Evolutionary conservation across 2,113 vertebrate genomes (phyloP).

Genomic region (Carassius auratus): DNA sequence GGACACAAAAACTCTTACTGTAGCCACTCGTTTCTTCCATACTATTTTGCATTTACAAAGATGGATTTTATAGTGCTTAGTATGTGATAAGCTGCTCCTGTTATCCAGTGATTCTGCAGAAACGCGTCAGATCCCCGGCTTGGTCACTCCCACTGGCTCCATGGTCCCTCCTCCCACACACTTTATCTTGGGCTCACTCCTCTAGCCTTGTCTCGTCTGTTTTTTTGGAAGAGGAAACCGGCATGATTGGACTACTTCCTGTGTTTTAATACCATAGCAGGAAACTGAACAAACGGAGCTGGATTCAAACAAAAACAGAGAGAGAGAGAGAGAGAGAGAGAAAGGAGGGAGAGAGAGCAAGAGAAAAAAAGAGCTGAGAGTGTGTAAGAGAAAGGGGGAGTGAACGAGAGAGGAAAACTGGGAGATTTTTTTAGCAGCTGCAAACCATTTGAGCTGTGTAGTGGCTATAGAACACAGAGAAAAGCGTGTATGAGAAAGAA

Average conservation of each 20-base stretch:
- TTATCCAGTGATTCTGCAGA: conserved; percentile 58
- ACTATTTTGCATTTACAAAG: conserved; percentile 35
- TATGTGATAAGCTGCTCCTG: conserved; percentile 60
- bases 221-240: conserved; percentile 72
- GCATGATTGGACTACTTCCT: conserved; percentile 82
- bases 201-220: conserved; percentile 43
- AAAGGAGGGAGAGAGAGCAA: conserved; percentile 37
- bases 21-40: background rate
- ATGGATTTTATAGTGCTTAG: conserved; percentile 45
- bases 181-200: conserved; percentile 50
- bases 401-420: conserved; percentile 73
- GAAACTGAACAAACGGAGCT: conserved; percentile 83
- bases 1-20: background rate
- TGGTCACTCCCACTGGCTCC: conserved; percentile 56
- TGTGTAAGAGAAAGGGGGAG: conserved; percentile 61
- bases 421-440: conserved; percentile 86
- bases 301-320: conserved; percentile 85
- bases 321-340: conserved; percentile 46
- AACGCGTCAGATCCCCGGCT: conserved; percentile 61
- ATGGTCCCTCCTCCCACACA: conserved; percentile 40
- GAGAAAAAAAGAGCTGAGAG: conserved; percentile 51
- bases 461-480: conserved; percentile 70
- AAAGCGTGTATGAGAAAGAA: conserved; percentile 58
- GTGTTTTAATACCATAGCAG: conserved; percentile 82
- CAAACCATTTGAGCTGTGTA: conserved; percentile 83